Base-by-base conservation (phyloP, 2,888 invertebrate species). In the Drosophila barbarae region DNA sequence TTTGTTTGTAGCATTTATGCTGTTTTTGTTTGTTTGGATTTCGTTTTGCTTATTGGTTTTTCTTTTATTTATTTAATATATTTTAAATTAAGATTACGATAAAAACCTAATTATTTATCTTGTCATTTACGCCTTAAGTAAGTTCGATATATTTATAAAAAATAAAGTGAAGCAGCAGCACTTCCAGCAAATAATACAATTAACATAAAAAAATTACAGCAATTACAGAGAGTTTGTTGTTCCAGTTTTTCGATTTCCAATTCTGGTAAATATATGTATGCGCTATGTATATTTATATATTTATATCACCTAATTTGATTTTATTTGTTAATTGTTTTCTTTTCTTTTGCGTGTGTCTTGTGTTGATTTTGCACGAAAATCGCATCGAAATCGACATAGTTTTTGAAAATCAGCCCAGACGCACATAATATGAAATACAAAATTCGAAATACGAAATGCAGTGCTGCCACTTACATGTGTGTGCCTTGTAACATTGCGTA, bases 101-200 rank as follows among this genome's bases (percentile, higher is more conserved):
- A 82, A 82, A 79, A 84, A 81, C 82, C 79, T 81, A 68, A 81
- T 81, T 71, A 58, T 73, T 75, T 71, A 78, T 78, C 84, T 81
- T 78, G 78, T 84, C 78, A 84, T 81, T 84, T 84, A 84, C 69
- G 82, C 82, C 78, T 84, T 81, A 78, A 78, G 83, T 79, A 83
- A 63, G 75, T 68, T 71, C 73, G 69, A 74, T 84, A 46, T 46
- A 32, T 46, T 26, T 42, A 42, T 42, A 63, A 75, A 75, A 81
- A 84, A 84, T 81, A 64, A 77, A 75, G 71, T 54, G 61, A 60
- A 70, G 70, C 54, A 69, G 68, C 78, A 78, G 78, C 82, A 78
- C 78, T 82, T 73, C 77, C 51, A 65, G 78, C 73, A 81, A 77
- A 75, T 75, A 75, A 84, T 81, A 84, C 76, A 78, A 84, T 77